Evolutionary conservation across 2,888 invertebrate species (phyloP).

Genomic region (Mimachlamys varia): DNA sequence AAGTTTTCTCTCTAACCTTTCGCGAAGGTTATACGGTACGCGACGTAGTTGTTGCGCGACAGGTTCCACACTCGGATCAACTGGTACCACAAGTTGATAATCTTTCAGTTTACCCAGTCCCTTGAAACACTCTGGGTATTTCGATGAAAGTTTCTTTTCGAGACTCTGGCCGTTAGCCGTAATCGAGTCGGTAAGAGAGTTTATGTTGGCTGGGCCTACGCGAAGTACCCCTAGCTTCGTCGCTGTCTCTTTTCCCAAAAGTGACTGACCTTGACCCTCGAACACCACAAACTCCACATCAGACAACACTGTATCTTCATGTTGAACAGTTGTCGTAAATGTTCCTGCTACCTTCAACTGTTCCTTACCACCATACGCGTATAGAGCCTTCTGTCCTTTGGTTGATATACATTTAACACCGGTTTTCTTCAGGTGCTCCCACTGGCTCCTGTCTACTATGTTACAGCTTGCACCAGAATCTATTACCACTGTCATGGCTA

Average conservation of each 20-base stretch:
- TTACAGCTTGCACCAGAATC: no score
- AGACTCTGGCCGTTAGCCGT: background rate
- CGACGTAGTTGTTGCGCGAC: conserved; percentile 45
- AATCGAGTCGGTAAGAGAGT: background rate
- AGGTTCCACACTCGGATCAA: conserved; percentile 41
- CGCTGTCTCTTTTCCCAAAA: conserved; percentile 42
- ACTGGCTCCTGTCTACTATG: no score
- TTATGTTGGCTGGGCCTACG: background rate
- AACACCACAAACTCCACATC: conserved; percentile 46
- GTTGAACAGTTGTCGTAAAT: no score
- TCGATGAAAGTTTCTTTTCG: background rate
- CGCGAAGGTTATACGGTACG: conserved; percentile 44
- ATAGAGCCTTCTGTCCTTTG: conserved; percentile 43
- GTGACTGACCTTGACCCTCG: conserved; percentile 42
- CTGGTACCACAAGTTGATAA: no score
- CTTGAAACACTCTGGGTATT: conserved; percentile 46
- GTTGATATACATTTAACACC: conserved; percentile 43
- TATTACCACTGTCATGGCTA: no score
- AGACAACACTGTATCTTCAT: no score
- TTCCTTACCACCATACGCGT: no score
- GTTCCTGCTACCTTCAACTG: conserved; percentile 47
- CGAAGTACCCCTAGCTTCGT: conserved; percentile 45
- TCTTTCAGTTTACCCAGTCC: no score
- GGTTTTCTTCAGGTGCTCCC: no score
- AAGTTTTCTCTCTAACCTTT: conserved; percentile 44